Base-by-base conservation (phyloP, 2,113 vertebrate genomes). In the Amblyornis subalaris region DNA sequence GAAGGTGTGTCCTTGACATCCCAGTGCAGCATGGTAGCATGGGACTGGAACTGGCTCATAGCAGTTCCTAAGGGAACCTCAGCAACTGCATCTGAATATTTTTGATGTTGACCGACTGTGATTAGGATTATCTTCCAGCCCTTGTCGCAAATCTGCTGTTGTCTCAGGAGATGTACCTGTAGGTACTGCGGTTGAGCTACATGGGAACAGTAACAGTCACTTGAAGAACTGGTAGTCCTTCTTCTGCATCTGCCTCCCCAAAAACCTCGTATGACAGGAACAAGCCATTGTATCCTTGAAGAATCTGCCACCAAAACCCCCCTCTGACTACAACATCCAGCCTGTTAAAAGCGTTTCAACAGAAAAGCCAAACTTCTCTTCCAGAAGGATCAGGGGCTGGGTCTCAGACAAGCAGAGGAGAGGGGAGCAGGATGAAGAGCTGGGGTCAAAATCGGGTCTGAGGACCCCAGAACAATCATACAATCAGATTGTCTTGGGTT, bases 31-130 rank as follows among this genome's bases (percentile, higher is more conserved):
- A n/a, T 19, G 6, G 1, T 25, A 42, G 8, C 36, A 22, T 1
- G 0, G 4, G 14, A 14, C 3, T 53, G 60, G 22, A 81, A 53
- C 1, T 1, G 1, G 1, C 1, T n/a, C 2, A 4, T 1, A 33
- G 7, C 4, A 38, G 8, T 17, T 65, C 8, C 26, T 47, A 36
- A 58, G 33, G 22, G 3, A 47, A 31, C 3, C 8, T 70, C n/a
- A 74, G 1, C 3, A 53, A 20, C n/a, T 40, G 26, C 7, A 21
- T 10, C 7, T 51, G 8, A 66, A 38, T 35, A 6, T 23, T 66
- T 77, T 58, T 44, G 2, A 16, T 45, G 81, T 81, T 77, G 4
- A 9, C 25, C 51, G 3, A 2, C 5, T 17, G 3, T 45, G 12
- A 53, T 47, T 47, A 7, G 26, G 5, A 12, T 29, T 55, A n/a